Evolutionary conservation across 2,113 vertebrate genomes (phyloP), one percentile per base, ranked within the genome.

Genomic region (Morone saxatilis): DNA sequence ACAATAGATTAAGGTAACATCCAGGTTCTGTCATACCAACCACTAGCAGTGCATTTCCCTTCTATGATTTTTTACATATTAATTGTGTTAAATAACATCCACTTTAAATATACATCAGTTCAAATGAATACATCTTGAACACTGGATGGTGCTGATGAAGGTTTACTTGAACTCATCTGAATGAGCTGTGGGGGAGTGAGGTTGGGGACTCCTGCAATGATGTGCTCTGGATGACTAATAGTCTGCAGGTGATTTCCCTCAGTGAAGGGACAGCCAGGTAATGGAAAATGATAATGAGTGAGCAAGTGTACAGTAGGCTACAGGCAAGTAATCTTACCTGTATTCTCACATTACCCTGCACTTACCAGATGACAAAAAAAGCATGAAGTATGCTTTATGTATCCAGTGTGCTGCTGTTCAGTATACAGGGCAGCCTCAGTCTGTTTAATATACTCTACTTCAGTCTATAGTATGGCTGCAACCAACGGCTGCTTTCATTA

Each of bases 231-330:
- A 65, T n/a, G 56, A 16, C 65, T 67, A 19, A 43, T 54, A 80
- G 78, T n/a, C 70, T 79, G 81, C 69, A 54, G 81, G 17, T 54
- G 62, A 62, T 48, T 69, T 78, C 61, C 19, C 76, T 54, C 38
- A 31, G 31, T 31, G 31, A 31, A 31, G 31, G 31, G 31, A 31
- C 31, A 31, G 31, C 31, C 41, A 41, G 45, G 45, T 11, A 47
- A 47, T 50, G 48, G 16, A 17, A 50, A 50, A 17, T 50, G 48
- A 7, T 17, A 31, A 31, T 31, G 31, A 31, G 31, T 19, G 48
- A 51, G 17, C 6, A 51, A 51, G 48, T 17, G 48, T 17, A 51
- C 16, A 51, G 6, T 19, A 19, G 31, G 31, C 31, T 31, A 31
- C n/a, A 56, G n/a, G 53, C n/a, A 56, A 56, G 53, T 22, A 56